These are phyloP conservation scores for Eupithecia exiguata DNA, from an alignment of 2,888 invertebrate species.

Conservation along the genomic window DNA sequence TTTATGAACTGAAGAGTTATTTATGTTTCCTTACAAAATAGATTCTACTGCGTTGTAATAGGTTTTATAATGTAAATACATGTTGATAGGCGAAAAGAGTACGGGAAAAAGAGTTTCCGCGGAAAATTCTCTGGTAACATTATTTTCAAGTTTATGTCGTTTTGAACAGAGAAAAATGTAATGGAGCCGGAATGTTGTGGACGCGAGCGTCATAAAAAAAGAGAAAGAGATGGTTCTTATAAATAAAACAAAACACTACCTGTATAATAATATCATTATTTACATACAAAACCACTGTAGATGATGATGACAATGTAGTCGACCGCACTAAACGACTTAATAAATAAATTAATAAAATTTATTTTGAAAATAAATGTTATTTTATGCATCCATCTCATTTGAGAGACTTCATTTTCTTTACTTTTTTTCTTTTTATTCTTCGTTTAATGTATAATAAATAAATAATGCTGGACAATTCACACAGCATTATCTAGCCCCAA, in stretches of 20 bases:
- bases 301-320: no score
- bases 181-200: neutral
- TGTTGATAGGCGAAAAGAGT: neutral
- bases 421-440: neutral
- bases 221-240: neutral
- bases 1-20: neutral
- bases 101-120: neutral
- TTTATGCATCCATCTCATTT: no score
- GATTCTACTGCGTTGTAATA: neutral
- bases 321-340: no score
- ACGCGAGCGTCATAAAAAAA: neutral
- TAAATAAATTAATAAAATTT: no score
- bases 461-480: no score
- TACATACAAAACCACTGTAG: no score
- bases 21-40: conserved; percentile 3
- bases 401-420: no score
- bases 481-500: no score
- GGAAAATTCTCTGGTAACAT: neutral
- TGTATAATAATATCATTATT: no score
- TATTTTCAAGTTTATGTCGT: neutral
- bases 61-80: conserved; percentile 5
- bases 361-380: no score
- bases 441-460: no score
- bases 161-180: neutral
- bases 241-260: no score